Conservation (phyloP, 2,888 invertebrate species). For the Blomia tropicalis region DNA sequence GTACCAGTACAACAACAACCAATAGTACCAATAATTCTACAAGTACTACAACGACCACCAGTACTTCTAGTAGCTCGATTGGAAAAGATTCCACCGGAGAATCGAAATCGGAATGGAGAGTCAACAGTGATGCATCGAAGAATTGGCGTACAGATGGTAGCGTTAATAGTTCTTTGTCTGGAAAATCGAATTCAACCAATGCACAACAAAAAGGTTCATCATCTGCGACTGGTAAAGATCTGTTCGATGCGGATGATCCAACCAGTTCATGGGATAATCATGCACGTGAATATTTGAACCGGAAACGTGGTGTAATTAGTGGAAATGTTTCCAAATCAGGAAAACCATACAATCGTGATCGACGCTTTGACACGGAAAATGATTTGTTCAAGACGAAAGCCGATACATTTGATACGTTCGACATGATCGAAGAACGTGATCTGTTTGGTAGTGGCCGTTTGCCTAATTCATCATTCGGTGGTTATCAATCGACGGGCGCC, state of each 20-base stretch:
- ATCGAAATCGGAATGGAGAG: neutral
- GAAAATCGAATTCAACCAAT: neutral
- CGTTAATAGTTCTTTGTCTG: neutral
- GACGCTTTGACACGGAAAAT: neutral
- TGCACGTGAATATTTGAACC: neutral
- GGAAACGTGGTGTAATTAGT: constrained; percentile 3
- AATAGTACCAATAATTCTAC: neutral
- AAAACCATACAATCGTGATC: neutral
- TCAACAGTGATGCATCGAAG: constrained; percentile 10
- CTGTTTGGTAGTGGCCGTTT: constrained; percentile 6
- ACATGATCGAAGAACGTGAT: neutral
- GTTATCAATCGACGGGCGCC: neutral
- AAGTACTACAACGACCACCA: neutral
- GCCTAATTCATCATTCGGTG: neutral
- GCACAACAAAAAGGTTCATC: neutral
- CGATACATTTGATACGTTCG: neutral
- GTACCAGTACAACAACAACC: neutral
- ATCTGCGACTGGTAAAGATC: too few species aligned
- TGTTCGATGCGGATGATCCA: neutral
- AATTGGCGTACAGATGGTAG: neutral
- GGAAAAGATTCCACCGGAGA: neutral
- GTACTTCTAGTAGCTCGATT: neutral
- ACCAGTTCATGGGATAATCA: neutral
- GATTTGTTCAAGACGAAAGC: neutral
- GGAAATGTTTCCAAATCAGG: neutral